phyloP scores from a whole-genome alignment of 1,140 invertebrate genomes.

The Babylonia areolata region DNA sequence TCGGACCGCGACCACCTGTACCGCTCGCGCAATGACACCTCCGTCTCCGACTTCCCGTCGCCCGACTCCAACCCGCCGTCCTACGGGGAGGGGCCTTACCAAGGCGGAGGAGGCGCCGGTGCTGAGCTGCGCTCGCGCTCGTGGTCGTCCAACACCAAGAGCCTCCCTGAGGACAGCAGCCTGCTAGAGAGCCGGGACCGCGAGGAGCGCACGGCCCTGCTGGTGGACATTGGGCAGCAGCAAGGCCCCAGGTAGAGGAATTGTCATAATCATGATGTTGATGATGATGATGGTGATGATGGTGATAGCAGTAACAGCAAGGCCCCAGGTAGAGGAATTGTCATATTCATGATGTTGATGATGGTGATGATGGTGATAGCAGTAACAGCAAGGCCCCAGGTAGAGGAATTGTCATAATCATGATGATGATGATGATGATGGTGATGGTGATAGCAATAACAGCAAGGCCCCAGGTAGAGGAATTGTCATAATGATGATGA shows the following conservation, averaged over 20 bases:
- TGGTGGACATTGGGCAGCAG: conserved; percentile 56
- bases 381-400: no score
- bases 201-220: conserved; percentile 62
- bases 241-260: conserved; percentile 51
- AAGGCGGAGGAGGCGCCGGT: background rate
- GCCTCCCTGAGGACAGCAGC: conserved; percentile 55
- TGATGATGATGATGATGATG: no score
- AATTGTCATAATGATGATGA: no score
- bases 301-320: no score
- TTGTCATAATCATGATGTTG: no score
- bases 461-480: no score
- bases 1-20: conserved; percentile 61
- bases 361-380: no score
- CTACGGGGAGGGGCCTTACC: conserved; percentile 56
- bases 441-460: no score
- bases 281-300: no score
- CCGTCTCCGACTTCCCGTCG: conserved; percentile 60
- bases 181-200: conserved; percentile 55
- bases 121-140: conserved; percentile 42
- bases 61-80: conserved; percentile 65
- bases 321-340: no score
- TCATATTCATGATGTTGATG: no score
- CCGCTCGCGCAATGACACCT: conserved; percentile 53
- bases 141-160: conserved; percentile 45
- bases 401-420: no score